These are phyloP conservation scores for Nomada fabriciana DNA, from an alignment of 2,888 invertebrate genomes.

Conservation along the genomic window DNA sequence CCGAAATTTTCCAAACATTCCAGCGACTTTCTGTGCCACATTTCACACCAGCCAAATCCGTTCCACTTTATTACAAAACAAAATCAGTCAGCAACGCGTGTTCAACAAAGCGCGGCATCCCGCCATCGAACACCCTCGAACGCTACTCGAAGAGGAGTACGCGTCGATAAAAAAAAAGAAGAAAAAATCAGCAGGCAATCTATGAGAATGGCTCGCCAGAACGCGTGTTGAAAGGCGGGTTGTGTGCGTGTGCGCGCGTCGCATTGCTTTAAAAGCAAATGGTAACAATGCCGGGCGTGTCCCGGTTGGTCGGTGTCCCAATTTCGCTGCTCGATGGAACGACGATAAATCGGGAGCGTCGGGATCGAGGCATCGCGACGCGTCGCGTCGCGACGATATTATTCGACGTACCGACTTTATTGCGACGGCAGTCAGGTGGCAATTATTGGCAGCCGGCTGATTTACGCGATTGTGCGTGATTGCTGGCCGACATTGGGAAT, in stretches of 20 bases:
- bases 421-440: slow-evolving; percentile 54
- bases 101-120: background rate
- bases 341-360: slow-evolving; percentile 54
- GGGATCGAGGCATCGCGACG: slow-evolving; percentile 10
- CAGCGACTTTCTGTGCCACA: background rate
- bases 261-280: slow-evolving; percentile 52
- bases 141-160: background rate
- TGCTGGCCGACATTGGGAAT: too few species aligned
- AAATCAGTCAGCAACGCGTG: background rate
- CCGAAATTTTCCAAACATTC: background rate
- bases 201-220: background rate
- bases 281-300: slow-evolving; percentile 59
- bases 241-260: slow-evolving; percentile 7
- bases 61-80: background rate
- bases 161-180: background rate
- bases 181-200: slow-evolving; percentile 10
- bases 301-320: slow-evolving; percentile 53
- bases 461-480: slow-evolving; percentile 30
- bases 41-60: background rate
- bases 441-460: slow-evolving; percentile 59
- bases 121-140: background rate
- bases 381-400: slow-evolving; percentile 48
- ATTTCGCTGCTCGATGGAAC: slow-evolving; percentile 46
- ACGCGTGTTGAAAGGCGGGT: background rate
- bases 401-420: slow-evolving; percentile 54